phyloP scores from a whole-genome alignment of 2,113 vertebrate species.

The Catharus minimus region DNA sequence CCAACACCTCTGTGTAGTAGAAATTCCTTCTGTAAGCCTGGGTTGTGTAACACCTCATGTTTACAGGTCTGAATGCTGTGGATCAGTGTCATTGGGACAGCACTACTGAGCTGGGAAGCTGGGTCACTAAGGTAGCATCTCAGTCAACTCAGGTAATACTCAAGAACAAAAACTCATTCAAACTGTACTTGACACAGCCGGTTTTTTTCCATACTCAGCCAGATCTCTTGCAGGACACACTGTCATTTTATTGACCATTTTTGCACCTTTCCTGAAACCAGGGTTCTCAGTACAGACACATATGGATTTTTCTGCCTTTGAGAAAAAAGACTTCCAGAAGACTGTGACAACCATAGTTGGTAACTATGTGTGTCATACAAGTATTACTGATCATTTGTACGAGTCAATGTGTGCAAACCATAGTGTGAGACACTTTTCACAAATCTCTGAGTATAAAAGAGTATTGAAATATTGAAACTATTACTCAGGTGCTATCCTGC shows the following conservation, averaged over 20 bases:
- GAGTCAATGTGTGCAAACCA: background rate
- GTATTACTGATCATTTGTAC: background rate
- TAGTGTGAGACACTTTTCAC: background rate
- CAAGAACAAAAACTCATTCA: background rate
- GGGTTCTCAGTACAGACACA: background rate
- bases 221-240: background rate
- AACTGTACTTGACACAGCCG: background rate
- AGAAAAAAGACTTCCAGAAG: background rate
- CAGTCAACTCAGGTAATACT: background rate
- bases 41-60: background rate
- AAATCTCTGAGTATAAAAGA: background rate
- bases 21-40: background rate
- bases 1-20: background rate
- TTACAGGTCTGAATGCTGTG: background rate
- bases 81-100: background rate
- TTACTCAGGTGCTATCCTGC: background rate
- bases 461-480: background rate
- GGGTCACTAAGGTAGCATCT: background rate
- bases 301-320: background rate
- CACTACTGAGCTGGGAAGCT: background rate
- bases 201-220: background rate
- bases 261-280: background rate
- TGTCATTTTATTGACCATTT: background rate
- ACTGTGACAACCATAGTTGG: background rate
- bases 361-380: accelerated